A percentile compares a stretch with the other conserved stretches of the same genome.
Conservation (phyloP, 2,113 vertebrate species). For the Apteryx owenii region DNA sequence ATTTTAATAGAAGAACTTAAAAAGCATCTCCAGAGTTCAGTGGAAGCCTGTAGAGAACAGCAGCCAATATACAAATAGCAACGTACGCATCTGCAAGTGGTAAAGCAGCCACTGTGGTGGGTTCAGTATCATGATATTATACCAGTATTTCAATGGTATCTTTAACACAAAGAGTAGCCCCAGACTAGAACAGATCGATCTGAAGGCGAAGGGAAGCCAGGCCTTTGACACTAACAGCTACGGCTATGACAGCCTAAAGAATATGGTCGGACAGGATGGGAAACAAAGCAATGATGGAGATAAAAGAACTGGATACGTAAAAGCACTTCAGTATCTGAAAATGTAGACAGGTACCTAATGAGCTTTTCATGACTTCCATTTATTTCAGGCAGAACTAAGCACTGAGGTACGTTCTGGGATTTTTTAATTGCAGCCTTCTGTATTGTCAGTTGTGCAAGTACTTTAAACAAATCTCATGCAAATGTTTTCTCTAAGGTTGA, state of each 20-base stretch:
- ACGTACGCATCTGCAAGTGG: fast-evolving
- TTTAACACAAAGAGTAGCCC: not conserved
- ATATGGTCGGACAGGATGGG: fast-evolving
- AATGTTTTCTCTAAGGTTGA: not conserved
- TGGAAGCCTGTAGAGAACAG: not conserved
- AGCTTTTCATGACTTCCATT: not conserved
- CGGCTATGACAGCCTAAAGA: not conserved
- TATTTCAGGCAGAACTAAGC: not conserved
- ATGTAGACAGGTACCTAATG: fast-evolving
- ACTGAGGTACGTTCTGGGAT: not conserved
- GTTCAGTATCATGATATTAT: not conserved
- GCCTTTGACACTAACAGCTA: not conserved
- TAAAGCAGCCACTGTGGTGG: fast-evolving
- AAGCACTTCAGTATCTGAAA: not conserved
- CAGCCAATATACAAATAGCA: not conserved
- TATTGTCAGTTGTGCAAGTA: not conserved
- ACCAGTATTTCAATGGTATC: not conserved
- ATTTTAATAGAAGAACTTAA: not conserved
- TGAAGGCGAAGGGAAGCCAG: fast-evolving
- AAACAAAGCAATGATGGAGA: not conserved
- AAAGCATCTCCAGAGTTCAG: not conserved
- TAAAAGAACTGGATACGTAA: not conserved
- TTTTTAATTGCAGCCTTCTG: not conserved
- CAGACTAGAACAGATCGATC: not conserved
- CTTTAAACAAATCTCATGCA: not conserved